Evolutionary conservation across 1,140 invertebrate genomes (phyloP).

Genomic region (Acromyrmex echinatior): DNA sequence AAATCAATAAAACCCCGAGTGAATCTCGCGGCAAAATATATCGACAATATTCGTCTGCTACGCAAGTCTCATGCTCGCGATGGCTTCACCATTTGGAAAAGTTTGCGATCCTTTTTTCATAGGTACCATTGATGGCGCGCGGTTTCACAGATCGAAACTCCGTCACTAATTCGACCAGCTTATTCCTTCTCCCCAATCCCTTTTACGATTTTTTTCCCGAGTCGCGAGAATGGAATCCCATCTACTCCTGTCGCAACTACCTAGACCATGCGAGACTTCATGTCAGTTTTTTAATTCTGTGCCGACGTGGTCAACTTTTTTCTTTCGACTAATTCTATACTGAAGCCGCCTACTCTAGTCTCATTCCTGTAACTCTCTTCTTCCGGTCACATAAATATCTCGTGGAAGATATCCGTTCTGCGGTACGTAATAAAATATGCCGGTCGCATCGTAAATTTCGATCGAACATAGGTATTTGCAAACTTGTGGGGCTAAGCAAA

Average conservation of each 20-base stretch:
- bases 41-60: not conserved
- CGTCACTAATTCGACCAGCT: constrained; percentile 34
- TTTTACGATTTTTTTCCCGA: constrained; percentile 28
- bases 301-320: constrained; percentile 14
- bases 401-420: constrained; percentile 81
- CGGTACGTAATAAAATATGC: constrained; percentile 84
- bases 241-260: constrained; percentile 28
- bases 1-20: not conserved
- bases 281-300: constrained; percentile 50
- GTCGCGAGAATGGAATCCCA: constrained; percentile 29
- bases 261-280: constrained; percentile 9
- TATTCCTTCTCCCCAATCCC: constrained; percentile 32
- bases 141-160: constrained; percentile 41
- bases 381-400: constrained; percentile 83
- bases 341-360: constrained; percentile 1
- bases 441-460: constrained; percentile 83
- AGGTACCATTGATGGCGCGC: not conserved
- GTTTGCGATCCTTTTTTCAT: constrained; percentile 48
- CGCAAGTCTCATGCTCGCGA: constrained; percentile 10
- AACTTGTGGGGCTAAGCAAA: constrained; percentile 21
- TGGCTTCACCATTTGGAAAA: constrained; percentile 37
- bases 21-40: not conserved
- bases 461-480: constrained; percentile 79
- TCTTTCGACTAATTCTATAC: constrained; percentile 39
- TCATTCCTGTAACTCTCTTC: constrained; percentile 36